These are phyloP conservation scores for Rhombomys opimus DNA, from an alignment of 2,113 vertebrate species.

Conservation along the genomic window DNA sequence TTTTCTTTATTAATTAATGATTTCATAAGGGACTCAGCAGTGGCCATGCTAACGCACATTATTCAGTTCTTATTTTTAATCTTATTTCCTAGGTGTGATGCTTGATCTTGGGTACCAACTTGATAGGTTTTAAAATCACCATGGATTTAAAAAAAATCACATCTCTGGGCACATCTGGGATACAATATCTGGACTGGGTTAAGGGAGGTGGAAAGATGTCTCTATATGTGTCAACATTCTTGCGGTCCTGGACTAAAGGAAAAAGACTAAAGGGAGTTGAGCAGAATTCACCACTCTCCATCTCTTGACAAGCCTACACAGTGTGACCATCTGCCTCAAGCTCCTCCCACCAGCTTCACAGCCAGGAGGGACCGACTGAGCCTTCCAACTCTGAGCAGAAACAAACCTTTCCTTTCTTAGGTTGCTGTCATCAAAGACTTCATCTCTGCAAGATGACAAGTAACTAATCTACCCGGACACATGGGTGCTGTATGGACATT, in stretches of 20 bases:
- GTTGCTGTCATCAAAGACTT: background rate
- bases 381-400: background rate
- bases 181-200: background rate
- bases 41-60: background rate
- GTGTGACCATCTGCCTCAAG: background rate
- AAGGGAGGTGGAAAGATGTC: background rate
- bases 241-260: background rate
- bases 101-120: background rate
- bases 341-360: background rate
- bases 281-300: background rate
- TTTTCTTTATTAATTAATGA: background rate
- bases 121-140: background rate
- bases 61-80: background rate
- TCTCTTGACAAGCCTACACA: background rate
- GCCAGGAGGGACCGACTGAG: background rate
- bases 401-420: background rate
- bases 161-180: background rate
- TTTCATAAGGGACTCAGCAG: background rate
- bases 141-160: too few species aligned
- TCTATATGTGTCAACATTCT: background rate
- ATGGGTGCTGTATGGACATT: background rate
- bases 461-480: background rate
- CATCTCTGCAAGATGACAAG: background rate
- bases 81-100: background rate
- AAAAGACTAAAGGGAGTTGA: background rate